These are phyloP conservation scores for Amphipyra berbera DNA, from an alignment of 2,888 invertebrate genomes.

Conservation along the genomic window DNA sequence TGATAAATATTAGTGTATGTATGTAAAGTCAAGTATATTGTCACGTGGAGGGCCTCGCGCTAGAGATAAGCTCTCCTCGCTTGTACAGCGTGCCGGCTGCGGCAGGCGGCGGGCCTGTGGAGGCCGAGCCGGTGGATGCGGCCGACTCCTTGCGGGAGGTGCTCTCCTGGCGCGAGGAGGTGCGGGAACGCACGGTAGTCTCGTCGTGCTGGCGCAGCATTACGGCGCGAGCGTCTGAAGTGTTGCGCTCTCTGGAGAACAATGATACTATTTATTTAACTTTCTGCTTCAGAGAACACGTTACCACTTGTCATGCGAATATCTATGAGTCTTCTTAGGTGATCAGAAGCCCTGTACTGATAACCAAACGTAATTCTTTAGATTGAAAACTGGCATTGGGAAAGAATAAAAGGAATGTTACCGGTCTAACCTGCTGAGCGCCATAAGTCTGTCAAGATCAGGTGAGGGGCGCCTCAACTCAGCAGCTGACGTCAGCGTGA, in stretches of 20 bases:
- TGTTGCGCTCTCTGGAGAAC: conserved; percentile 84
- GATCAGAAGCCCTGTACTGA: too few species aligned
- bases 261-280: too few species aligned
- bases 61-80: conserved; percentile 94
- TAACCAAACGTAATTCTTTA: too few species aligned
- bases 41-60: conserved; percentile 90
- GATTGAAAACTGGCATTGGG: too few species aligned
- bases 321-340: too few species aligned
- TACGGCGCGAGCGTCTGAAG: conserved; percentile 83
- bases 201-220: conserved; percentile 82
- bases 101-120: conserved; percentile 20
- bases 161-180: conserved; percentile 66
- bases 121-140: background rate
- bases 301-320: too few species aligned
- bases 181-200: conserved; percentile 88
- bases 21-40: conserved; percentile 81
- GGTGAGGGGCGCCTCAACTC: conserved; percentile 85
- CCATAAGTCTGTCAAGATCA: conserved; percentile 79
- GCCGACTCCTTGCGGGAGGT: conserved; percentile 71
- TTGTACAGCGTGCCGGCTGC: conserved; percentile 92
- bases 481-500: conserved; percentile 91
- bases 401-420: too few species aligned
- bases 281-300: too few species aligned
- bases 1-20: conserved; percentile 88
- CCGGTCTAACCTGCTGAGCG: conserved; percentile 71